These are phyloP conservation scores for Telmatochromis sp. DNA, from an alignment of 2,113 vertebrate species.

Conservation along the genomic window DNA sequence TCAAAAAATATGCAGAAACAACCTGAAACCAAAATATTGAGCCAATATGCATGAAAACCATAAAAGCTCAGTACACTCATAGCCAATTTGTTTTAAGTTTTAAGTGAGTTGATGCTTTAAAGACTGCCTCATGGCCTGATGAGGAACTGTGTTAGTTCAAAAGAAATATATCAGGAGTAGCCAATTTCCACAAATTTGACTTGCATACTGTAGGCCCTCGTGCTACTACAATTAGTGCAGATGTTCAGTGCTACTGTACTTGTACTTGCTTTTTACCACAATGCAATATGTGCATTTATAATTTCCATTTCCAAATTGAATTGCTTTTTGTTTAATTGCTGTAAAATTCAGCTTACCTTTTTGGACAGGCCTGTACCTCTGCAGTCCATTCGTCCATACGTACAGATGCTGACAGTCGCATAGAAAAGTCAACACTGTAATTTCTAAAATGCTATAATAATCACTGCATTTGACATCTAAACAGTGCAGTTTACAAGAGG, in stretches of 20 bases:
- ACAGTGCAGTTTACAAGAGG: background rate
- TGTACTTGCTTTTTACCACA: background rate
- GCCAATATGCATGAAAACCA: background rate
- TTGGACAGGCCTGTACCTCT: background rate
- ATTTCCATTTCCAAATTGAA: background rate
- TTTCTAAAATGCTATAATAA: background rate
- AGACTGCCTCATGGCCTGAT: background rate
- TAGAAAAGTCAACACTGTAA: background rate
- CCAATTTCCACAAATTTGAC: accelerated
- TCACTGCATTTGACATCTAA: background rate
- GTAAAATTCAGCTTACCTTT: background rate
- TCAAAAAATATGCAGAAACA: background rate
- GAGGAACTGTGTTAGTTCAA: background rate
- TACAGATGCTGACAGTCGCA: background rate
- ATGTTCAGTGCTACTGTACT: background rate
- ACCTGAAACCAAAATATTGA: background rate
- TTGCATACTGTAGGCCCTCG: background rate
- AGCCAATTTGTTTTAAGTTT: background rate
- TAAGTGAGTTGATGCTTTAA: background rate
- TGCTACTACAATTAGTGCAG: background rate
- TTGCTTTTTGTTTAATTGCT: background rate
- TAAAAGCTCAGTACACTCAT: accelerated
- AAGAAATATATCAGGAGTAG: background rate
- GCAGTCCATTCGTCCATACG: accelerated
- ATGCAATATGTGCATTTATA: background rate